Conservation (phyloP, 2,113 vertebrate genomes). For the Rhombomys opimus region DNA sequence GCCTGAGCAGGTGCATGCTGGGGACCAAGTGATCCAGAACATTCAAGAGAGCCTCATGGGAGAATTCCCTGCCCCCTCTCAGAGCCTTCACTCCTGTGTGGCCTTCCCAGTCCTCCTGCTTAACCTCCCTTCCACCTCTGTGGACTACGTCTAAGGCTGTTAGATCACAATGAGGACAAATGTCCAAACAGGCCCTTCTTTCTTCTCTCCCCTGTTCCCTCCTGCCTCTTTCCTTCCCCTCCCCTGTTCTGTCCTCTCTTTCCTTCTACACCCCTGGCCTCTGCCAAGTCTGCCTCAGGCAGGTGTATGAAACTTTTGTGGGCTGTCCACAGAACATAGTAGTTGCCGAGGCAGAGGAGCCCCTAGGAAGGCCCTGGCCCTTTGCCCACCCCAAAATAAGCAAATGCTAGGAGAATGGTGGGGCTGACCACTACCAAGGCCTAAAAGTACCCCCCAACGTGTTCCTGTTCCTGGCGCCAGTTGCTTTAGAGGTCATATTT, state of each 20-base stretch:
- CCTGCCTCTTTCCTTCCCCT: no score
- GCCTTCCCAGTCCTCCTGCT: neutral
- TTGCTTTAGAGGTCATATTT: slow-evolving; percentile 21
- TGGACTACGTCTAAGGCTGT: neutral
- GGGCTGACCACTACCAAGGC: neutral
- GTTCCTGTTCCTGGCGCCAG: no score
- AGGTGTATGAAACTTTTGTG: neutral
- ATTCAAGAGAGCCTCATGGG: neutral
- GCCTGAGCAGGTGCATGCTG: accelerated
- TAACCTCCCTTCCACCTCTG: neutral
- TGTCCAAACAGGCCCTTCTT: neutral
- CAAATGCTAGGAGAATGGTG: neutral
- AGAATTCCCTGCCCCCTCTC: neutral
- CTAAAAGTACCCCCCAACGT: neutral
- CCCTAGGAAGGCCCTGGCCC: neutral
- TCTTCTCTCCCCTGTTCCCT: neutral
- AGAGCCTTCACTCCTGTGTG: neutral
- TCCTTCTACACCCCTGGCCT: no score
- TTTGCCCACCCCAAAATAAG: neutral
- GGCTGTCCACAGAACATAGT: neutral
- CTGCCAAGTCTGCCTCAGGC: neutral
- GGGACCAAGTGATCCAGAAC: neutral
- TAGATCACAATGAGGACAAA: neutral
- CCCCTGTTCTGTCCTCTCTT: neutral
- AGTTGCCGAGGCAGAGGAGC: neutral